Evolutionary conservation across 2,113 vertebrate genomes (phyloP), one percentile per base, ranked within the genome.

Genomic region (Mirza zaza): DNA sequence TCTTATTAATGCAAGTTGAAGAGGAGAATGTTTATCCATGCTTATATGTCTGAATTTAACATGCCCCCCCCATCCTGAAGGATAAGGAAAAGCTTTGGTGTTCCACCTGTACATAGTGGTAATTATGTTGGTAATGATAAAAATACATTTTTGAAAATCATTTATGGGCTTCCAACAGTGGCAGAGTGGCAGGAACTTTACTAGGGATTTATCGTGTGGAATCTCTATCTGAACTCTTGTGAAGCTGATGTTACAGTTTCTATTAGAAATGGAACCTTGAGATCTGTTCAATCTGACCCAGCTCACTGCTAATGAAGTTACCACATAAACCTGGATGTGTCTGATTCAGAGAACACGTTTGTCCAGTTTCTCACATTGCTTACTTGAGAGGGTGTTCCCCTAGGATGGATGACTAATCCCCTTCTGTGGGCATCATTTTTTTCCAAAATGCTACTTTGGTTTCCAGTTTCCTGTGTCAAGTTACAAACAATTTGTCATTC

Each of bases 401-500:
- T 5, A 23, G 36, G 27, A 29, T 63, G 25, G 27, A 63, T 96
- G 48, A 92, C 71, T 61, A 77, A 94, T 67, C 32, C 71, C 55
- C 50, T 61, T 89, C 42, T 39, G 39, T 50, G 8, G 4, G 1
- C 45, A 45, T 45, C 8, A 25, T 32, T 17, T 42, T 57, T 36
- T 6, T 18, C 23, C 55, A 79, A 81, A 92, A 71, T 83, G 13
- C 12, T 68, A 67, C 83, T 93, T 88, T 48, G 32, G 13, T 88
- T 93, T 34, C 57, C 36, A 50, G n/a, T 94, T 94, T 95, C 63
- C 75, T 80, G 50, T 80, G 55, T 96, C 45, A 87, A 29, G 50
- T 91, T 70, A 87, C 55, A 84, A 93, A 94, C 20, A 71, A 6
- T 86, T 82, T 93, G 29, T 97, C 61, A 65, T 94, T 61, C 18